Base-by-base conservation (phyloP, 2,797 vertebrate genomes). In the Garrulus glandarius region DNA sequence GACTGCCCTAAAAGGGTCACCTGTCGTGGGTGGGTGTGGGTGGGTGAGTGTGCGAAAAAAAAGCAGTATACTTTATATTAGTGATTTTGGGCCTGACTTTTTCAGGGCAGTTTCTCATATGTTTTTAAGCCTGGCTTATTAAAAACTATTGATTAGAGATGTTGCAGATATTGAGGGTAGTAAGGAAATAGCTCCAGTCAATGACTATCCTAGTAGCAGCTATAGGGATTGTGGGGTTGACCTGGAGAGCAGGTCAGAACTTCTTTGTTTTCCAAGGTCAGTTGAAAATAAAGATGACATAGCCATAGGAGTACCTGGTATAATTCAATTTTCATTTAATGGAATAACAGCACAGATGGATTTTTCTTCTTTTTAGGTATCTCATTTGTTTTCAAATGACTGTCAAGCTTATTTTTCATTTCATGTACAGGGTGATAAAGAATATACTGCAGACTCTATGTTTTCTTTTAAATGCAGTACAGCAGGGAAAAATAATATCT, bases 141-240 rank as follows among this genome's bases (percentile, higher is more conserved):
- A 97, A 97, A 98, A 98, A 87, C 97, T 98, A 95, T 96, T 98
- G 97, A 91, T 96, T 79, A 93, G 68, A 93, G 86, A 96, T 96
- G 61, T 96, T 94, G 89, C 47, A 74, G 89, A 81, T 91, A 94
- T 32, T 87, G 74, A 74, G 57, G 46, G 65, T 69, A 80, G 69
- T 92, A 93, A 94, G 84, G 63, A 88, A 86, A 53, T 46, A 63
- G 36, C 60, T 92, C n/a, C 69, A 64, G 82, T 87, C 68, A 87
- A 13, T 95, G 94, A 94, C 96, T 89, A 52, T 91, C 15, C 53
- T 95, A 85, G 83, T 85, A 85, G 67, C 84, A 87, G 71, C 7
- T 89, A 88, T 96, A 96, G 96, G 70, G 88, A 96, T 98, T 59
- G 87, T 97, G 94, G 94, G 74, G 82, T 96, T 98, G 97, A 97